phyloP scores from a whole-genome alignment of 2,113 vertebrate genomes.

The Crypturellus undulatus region DNA sequence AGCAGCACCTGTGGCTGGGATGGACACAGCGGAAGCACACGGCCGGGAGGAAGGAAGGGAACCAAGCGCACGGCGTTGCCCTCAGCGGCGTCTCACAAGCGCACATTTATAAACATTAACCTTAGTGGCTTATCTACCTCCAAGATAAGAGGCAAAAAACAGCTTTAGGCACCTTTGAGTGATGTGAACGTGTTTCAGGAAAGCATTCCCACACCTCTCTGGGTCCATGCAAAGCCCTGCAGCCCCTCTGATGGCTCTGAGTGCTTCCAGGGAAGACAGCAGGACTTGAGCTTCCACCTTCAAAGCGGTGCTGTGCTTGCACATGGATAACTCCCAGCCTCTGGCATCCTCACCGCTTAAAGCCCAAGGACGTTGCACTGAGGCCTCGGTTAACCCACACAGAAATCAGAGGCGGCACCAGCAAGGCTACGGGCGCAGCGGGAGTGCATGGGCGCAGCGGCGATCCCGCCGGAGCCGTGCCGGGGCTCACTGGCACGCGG shows the following conservation, averaged over 20 bases:
- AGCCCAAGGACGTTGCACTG: not conserved
- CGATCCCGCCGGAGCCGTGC: not conserved
- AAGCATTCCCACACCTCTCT: not conserved
- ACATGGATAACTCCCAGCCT: not conserved
- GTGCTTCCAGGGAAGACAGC: not conserved
- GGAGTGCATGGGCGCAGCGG: not conserved
- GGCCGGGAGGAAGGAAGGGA: not conserved
- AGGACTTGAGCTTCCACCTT: not conserved
- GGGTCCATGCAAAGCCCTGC: not conserved
- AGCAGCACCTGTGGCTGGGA: not conserved
- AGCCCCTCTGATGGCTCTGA: not conserved
- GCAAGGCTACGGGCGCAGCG: not conserved
- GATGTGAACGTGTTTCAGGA: conserved; percentile 1
- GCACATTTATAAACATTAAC: not conserved
- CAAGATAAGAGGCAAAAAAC: not conserved
- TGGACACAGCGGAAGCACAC: not conserved
- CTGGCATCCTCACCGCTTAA: not conserved
- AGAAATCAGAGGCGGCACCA: not conserved
- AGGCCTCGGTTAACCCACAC: not conserved
- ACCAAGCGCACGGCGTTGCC: not conserved
- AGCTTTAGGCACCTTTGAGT: conserved; percentile 4
- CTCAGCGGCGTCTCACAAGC: not conserved
- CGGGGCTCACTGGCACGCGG: not conserved
- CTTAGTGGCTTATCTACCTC: not conserved
- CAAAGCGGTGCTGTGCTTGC: not conserved